Conservation (phyloP, 2,797 vertebrate species). For the Oophaga sylvatica region DNA sequence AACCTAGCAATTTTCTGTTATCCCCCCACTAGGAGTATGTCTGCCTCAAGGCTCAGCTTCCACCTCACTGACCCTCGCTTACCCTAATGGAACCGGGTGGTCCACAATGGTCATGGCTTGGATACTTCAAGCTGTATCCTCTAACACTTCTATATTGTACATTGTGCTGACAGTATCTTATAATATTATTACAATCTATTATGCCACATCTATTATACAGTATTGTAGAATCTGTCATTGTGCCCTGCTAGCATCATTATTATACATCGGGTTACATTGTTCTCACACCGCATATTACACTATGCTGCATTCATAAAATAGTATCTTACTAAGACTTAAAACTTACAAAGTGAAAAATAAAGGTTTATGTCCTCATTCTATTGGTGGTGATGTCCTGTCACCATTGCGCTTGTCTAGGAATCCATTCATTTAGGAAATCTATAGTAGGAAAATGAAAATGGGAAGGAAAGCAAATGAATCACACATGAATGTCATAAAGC, state of each 20-base stretch:
- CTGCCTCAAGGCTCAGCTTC: constrained; percentile 76
- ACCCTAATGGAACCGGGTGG: constrained; percentile 63
- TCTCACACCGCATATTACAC: neutral
- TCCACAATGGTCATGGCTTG: neutral
- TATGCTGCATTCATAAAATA: neutral
- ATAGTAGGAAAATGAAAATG: neutral
- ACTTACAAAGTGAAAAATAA: neutral
- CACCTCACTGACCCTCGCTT: constrained; percentile 74
- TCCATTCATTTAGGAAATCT: neutral
- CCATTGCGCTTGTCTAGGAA: neutral
- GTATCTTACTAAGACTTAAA: neutral
- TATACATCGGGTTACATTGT: neutral
- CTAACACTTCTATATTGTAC: neutral
- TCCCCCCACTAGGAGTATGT: constrained; percentile 55
- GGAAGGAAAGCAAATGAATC: neutral
- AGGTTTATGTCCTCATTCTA: neutral
- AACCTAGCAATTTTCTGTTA: constrained; percentile 70
- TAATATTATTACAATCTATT: too few relatives aligned
- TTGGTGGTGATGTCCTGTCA: neutral
- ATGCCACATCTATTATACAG: too few relatives aligned
- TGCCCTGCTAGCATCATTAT: neutral
- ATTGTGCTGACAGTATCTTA: neutral
- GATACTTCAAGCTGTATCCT: neutral
- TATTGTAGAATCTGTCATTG: too few relatives aligned
- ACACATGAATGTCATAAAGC: neutral